phyloP scores from a whole-genome alignment of 2,113 vertebrate genomes.

The Podarcis muralis region DNA sequence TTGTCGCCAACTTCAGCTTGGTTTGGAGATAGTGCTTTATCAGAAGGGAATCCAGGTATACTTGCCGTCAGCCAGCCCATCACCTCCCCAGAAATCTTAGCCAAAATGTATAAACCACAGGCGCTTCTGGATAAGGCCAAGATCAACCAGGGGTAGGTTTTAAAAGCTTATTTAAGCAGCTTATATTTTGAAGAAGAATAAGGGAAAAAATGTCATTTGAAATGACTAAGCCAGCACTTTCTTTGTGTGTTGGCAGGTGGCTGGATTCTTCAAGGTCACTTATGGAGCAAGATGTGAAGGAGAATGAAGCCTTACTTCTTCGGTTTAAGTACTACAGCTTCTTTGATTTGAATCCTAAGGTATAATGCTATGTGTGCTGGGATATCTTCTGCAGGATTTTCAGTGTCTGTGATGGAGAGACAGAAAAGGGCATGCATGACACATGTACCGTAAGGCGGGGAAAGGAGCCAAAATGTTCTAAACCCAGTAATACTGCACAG shows the following conservation, averaged over 20 bases:
- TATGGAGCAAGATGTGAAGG: slow-evolving; percentile 99
- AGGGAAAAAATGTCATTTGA: background rate
- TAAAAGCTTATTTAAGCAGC: background rate
- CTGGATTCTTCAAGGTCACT: slow-evolving; percentile 96
- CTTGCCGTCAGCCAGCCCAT: slow-evolving; percentile 96
- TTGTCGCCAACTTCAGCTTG: slow-evolving; percentile 96
- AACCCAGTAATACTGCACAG: background rate
- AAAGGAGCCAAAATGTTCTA: no score
- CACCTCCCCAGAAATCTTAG: slow-evolving; percentile 93
- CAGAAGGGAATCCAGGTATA: slow-evolving; percentile 97
- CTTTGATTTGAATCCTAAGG: slow-evolving; percentile 99
- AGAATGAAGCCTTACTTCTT: slow-evolving; percentile 95
- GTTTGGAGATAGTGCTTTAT: slow-evolving; percentile 97
- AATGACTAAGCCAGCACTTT: fast-evolving
- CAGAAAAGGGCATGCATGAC: background rate
- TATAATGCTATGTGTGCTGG: slow-evolving; percentile 60
- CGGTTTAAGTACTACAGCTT: slow-evolving; percentile 99
- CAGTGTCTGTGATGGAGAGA: background rate
- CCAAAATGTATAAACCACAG: slow-evolving; percentile 97
- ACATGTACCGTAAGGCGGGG: no score
- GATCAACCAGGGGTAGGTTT: slow-evolving; percentile 96
- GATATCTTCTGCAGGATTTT: background rate
- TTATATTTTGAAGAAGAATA: background rate
- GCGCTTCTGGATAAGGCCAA: slow-evolving; percentile 97
- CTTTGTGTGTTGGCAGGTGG: slow-evolving; percentile 81